Base-by-base conservation (phyloP, 2,797 vertebrate genomes). In the Oreochromis grahami region DNA sequence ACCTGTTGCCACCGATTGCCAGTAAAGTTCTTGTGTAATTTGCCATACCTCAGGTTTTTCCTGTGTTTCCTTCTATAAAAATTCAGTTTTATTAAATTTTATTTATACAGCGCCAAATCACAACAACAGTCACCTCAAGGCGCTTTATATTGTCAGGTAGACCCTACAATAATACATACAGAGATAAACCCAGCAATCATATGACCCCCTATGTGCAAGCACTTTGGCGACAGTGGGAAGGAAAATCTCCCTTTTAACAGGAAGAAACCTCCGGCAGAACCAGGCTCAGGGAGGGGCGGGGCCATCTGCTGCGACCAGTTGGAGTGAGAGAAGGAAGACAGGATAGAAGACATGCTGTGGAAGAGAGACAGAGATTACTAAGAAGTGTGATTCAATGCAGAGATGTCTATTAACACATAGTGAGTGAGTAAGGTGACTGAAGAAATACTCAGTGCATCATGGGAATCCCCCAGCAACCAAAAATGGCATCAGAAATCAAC, bases 11-110 rank as follows among this genome's bases (percentile, higher is more conserved):
- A 68, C 8, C n/a, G 1, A 43, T 5, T 43, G 8, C 8, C 63
- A 26, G 21, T 10, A 15, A 15, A 43, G 8, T 43, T 26, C 21
- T 70, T 43, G 38, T 70, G 38, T 70, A 70, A 70, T 43, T 43
- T 43, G 21, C 21, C 38, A 26, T 6, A 45, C 21, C 21, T 45
- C 65, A 7, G 5, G 15, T 3, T 70, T 68, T 43, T 10, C 38
- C 14, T 43, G 38, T 43, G 36, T 43, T 24, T 43, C 13, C 12
- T 26, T 43, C 8, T 0, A 0, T 43, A 2, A 43, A 26, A 60
- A 60, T n/a, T 7, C 3, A 0, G 7, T 60, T 60, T 60, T 32
- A 56, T 56, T 32, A 8, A 4, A 10, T 58, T 34, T 2, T 60
- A 60, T 60, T 60, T 34, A 60, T 12, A 60, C 9, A 60, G 56